Conservation (phyloP, 2,797 vertebrate genomes). For the Melanotaenia nigrans region DNA sequence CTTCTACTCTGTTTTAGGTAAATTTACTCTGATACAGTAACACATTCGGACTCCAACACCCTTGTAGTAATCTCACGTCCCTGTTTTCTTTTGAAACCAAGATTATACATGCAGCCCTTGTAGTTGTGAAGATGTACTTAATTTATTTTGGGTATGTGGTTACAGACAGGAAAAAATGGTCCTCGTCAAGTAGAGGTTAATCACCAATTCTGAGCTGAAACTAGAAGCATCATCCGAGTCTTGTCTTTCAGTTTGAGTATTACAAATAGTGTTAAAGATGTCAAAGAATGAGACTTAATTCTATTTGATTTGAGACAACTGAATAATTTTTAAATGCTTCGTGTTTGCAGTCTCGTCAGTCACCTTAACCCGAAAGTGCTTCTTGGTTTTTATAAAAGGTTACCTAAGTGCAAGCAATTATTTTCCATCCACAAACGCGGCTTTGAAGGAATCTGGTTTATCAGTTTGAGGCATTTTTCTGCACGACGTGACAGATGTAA, state of each 20-base stretch:
- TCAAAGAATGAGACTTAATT: neutral
- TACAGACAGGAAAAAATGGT: neutral
- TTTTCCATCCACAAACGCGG: conserved; percentile 44
- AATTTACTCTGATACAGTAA: neutral
- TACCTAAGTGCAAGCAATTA: conserved; percentile 56
- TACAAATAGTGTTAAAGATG: conserved; percentile 10
- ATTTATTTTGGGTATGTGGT: neutral
- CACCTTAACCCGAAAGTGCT: conserved; percentile 45
- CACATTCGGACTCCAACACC: neutral
- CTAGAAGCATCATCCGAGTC: neutral
- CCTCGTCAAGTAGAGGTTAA: neutral
- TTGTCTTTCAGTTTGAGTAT: neutral
- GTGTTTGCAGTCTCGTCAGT: conserved; percentile 39
- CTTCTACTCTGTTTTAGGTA: neutral
- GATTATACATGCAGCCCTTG: neutral
- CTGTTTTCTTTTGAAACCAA: neutral
- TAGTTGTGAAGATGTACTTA: neutral
- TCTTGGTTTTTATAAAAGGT: conserved; percentile 39
- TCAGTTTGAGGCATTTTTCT: conserved; percentile 46
- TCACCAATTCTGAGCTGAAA: neutral
- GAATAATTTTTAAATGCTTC: conserved; percentile 29
- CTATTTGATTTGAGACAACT: conserved; percentile 29
- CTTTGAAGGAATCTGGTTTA: conserved; percentile 48
- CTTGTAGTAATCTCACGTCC: neutral
- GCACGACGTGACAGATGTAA: conserved; percentile 25